A percentile compares a stretch with the other conserved stretches of the same genome.
These are phyloP conservation scores for Lonchura striata DNA, from an alignment of 2,113 vertebrate species.

Conservation along the genomic window DNA sequence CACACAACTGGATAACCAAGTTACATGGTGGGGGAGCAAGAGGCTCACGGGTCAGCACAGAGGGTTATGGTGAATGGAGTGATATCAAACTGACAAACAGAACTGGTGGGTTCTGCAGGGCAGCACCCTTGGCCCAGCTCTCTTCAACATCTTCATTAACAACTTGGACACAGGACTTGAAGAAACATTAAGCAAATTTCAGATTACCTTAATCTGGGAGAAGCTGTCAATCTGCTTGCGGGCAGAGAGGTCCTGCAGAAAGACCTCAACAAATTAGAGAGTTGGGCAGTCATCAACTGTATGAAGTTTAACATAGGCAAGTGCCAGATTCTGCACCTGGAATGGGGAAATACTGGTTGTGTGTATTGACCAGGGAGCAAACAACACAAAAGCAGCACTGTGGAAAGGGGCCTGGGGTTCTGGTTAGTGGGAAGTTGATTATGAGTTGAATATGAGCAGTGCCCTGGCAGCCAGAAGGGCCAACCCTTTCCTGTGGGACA, in stretches of 20 bases:
- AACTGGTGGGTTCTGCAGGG: background rate
- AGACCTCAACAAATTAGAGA: background rate
- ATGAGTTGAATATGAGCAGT: background rate
- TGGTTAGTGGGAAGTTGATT: background rate
- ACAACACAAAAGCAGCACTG: background rate
- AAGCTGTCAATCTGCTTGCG: accelerated
- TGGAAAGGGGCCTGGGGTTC: background rate
- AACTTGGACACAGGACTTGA: background rate
- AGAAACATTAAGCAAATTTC: background rate
- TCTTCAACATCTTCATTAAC: background rate
- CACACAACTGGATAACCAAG: background rate
- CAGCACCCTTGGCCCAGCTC: background rate
- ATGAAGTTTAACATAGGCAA: background rate
- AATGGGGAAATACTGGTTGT: background rate
- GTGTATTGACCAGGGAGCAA: background rate
- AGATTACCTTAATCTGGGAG: background rate
- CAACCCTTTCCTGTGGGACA: accelerated
- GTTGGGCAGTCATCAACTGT: background rate
- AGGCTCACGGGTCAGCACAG: background rate
- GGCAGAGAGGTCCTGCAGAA: background rate
- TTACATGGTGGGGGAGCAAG: accelerated
- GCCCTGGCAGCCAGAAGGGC: background rate
- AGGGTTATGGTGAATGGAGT: no score
- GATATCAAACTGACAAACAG: background rate
- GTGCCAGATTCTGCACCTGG: background rate